Evolutionary conservation across 2,113 vertebrate genomes (phyloP), one percentile per base, ranked within the genome.

Genomic region (Corynorhinus townsendii): DNA sequence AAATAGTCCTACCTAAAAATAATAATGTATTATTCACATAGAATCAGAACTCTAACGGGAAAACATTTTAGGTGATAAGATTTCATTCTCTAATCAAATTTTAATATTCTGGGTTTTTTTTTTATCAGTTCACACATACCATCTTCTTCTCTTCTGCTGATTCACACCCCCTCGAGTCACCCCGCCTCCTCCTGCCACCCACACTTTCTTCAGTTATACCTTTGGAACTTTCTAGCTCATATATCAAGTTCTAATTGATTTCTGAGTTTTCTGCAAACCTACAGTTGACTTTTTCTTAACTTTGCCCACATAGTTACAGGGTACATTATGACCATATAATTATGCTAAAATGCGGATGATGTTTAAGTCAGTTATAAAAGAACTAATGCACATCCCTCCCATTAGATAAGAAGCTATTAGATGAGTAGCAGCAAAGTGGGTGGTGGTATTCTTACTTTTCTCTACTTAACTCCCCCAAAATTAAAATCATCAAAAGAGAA

Each of bases 351-450:
- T 68, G 47, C 89, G 68, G 49, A 73, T 93, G 86, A 95, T 90
- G 33, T 86, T 86, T 94, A 93, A 95, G 28, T 95, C 80, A 75
- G 77, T 91, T 87, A 62, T 62, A 86, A 93, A 93, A 97, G 88
- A 96, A 96, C 91, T 94, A 95, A 89, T 95, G 59, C 66, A 91
- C 73, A 90, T 72, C 83, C 68, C 80, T 72, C 71, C 71, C 71
- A 82, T 96, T 96, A 95, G 80, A 91, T 40, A 94, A 91, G 76
- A 81, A 95, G 89, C 83, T 95, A 84, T 94, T 93, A 96, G 64
- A 76, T 94, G 66, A 96, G 66, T 68, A 95, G 91, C 86, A 96
- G 86, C 35, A 87, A 91, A 96, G 82, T 95, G 76, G 93, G 89
- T 86, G 87, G 93, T 93, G 75, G 66, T 66, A 81, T 96, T 95